Evolutionary conservation across 2,888 invertebrate genomes (phyloP).

Genomic region (Dryobotodes eremita): DNA sequence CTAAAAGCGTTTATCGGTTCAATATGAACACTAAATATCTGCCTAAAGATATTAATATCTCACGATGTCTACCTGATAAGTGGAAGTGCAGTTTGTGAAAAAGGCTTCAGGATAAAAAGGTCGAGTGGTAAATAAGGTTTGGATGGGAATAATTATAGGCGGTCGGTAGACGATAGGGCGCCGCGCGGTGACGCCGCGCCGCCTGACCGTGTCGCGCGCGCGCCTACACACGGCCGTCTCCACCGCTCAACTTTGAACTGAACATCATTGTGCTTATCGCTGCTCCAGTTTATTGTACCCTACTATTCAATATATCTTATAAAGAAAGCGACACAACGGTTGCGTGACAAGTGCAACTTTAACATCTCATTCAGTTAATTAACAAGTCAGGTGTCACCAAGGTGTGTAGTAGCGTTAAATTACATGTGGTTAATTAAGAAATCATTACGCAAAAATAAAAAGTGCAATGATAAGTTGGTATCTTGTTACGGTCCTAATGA

Average conservation of each 20-base stretch:
- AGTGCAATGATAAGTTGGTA: conserved; percentile 45
- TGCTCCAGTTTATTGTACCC: conserved; percentile 38
- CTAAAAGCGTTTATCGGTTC: conserved; percentile 51
- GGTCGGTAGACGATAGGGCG: conserved; percentile 88
- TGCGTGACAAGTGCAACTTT: conserved; percentile 19
- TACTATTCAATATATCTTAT: conserved; percentile 32
- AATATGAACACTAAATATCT: conserved; percentile 55
- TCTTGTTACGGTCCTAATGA: conserved; percentile 55
- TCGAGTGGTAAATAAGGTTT: conserved; percentile 72
- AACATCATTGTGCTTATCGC: conserved; percentile 41
- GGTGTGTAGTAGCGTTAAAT: conserved; percentile 37
- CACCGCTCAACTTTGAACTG: conserved; percentile 60
- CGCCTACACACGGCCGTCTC: conserved; percentile 63
- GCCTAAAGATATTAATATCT: conserved; percentile 54
- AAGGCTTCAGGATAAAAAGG: conserved; percentile 68
- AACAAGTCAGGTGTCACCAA: conserved; percentile 30
- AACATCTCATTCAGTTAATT: conserved; percentile 39
- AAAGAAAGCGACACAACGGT: conserved; percentile 43
- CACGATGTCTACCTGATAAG: conserved; percentile 61
- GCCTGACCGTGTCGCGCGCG: conserved; percentile 77
- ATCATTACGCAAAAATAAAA: conserved; percentile 49
- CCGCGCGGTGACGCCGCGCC: conserved; percentile 84
- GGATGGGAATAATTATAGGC: conserved; percentile 84
- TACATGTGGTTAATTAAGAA: conserved; percentile 42
- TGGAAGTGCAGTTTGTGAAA: conserved; percentile 60